Evolutionary conservation across 2,888 invertebrate species (phyloP).

Genomic region (Heteropelma amictum): DNA sequence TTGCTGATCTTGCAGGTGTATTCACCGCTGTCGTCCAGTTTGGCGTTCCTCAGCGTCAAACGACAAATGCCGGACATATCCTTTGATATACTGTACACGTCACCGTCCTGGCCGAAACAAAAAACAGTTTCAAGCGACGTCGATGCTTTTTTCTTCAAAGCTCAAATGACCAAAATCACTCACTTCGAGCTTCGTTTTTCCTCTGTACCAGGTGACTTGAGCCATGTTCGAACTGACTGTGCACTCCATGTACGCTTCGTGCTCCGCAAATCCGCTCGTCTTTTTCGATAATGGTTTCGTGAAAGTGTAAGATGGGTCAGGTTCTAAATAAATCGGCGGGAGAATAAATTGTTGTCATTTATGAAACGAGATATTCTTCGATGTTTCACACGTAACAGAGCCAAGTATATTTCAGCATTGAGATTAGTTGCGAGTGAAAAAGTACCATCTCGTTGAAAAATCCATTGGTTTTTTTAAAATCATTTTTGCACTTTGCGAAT

Average conservation of each 20-base stretch:
- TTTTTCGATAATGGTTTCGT: constrained; percentile 93
- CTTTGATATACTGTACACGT: constrained; percentile 92
- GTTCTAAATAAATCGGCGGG: constrained; percentile 80
- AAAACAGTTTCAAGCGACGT: not conserved
- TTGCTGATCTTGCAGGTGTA: constrained; percentile 94
- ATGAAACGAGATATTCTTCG: not conserved
- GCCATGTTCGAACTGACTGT: constrained; percentile 96
- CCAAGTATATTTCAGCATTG: not conserved
- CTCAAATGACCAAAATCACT: not conserved
- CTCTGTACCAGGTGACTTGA: constrained; percentile 95
- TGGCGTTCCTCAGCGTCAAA: constrained; percentile 89
- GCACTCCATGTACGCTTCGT: constrained; percentile 95
- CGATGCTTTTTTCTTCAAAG: not conserved
- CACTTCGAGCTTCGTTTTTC: constrained; percentile 79
- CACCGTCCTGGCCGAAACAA: constrained; percentile 82
- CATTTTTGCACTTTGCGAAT: not conserved
- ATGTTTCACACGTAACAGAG: not conserved
- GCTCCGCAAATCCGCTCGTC: constrained; percentile 92
- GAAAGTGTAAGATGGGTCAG: constrained; percentile 96
- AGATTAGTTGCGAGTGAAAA: no score
- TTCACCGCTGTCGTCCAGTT: constrained; percentile 91
- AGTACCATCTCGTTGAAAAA: no score
- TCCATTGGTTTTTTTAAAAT: not conserved
- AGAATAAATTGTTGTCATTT: not conserved
- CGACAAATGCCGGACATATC: constrained; percentile 95